Evolutionary conservation across 1,140 invertebrate genomes (phyloP).

Genomic region (Scaptodrosophila lebanonensis): DNA sequence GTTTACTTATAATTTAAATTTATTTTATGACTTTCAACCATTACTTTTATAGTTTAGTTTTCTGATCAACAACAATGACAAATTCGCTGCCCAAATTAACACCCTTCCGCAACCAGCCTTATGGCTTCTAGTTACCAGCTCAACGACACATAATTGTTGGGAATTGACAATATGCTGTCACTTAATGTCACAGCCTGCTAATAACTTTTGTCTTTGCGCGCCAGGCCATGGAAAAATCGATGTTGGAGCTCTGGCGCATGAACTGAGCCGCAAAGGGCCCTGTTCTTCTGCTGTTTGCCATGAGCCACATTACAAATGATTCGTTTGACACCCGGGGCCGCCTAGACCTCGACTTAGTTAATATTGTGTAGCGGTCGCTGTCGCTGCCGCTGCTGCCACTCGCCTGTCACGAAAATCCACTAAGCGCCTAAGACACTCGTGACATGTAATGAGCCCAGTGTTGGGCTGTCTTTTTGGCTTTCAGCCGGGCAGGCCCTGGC

Average conservation of each 20-base stretch:
- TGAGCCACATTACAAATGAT: slow-evolving; percentile 23
- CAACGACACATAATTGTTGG: not conserved
- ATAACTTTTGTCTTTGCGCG: slow-evolving; percentile 37
- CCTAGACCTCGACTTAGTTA: slow-evolving; percentile 8
- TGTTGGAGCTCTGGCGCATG: slow-evolving; percentile 21
- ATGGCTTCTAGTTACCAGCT: too few species aligned
- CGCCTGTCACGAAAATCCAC: slow-evolving; percentile 38
- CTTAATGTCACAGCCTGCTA: slow-evolving; percentile 24
- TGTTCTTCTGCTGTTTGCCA: not conserved
- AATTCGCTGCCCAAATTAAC: too few species aligned
- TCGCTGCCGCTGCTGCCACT: not conserved
- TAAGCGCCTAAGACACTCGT: slow-evolving; percentile 34
- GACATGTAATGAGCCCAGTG: slow-evolving; percentile 32
- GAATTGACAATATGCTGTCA: slow-evolving; percentile 7
- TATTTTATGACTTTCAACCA: too few species aligned
- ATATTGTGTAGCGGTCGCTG: slow-evolving; percentile 1
- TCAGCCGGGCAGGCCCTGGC: too few species aligned
- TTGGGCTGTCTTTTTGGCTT: too few species aligned
- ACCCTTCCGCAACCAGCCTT: too few species aligned
- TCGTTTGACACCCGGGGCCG: slow-evolving; percentile 12
- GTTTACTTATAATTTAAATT: too few species aligned
- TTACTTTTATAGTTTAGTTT: too few species aligned
- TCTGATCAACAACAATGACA: too few species aligned
- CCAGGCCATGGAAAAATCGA: slow-evolving; percentile 30
- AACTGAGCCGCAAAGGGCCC: too few species aligned